Base-by-base conservation (phyloP, 1,140 invertebrate species). In the Rhyzopertha dominica region DNA sequence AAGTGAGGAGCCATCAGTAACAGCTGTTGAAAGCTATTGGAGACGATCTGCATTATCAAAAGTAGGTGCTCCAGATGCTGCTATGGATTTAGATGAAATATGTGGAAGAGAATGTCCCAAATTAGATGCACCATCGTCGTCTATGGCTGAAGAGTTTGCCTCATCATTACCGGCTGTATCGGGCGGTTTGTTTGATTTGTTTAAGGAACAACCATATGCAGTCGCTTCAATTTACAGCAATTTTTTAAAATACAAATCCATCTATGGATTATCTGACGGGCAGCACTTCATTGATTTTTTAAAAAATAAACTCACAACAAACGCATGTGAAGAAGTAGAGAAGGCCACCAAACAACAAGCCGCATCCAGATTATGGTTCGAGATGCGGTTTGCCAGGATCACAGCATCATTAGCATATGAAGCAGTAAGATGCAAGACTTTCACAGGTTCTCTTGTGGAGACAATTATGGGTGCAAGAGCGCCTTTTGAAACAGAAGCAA, bases 341-440 rank as follows among this genome's bases (percentile, higher is more conserved):
- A 39, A 44, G 30, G 10, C 32, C 28, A 64, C 64, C 8, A 39
- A 14, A 43, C 18, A 43, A 8, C 47, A 49, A 44, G 10, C 3
- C 18, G 18, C 23, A 12, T 8, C 56, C 39, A 4, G n/a, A 19
- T 7, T 60, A 1, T 71, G 63, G 67, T 45, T 58, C 58, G 52
- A 60, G 47, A 42, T 70, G 16, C 20, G 62, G 14, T 64, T 63
- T 49, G 66, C 59, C 4, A 29, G 67, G 45, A 50, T 71, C 9
- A 70, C 67, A 18, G 66, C 67, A 16, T 70, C 67, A 8, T 63
- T 59, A 40, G 2, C 59, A 4, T 53, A 68, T 54, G 60, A 68
- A 59, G 60, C 51, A 16, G 49, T 50, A 16, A 38, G 60, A 9
- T 69, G 66, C 43, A 48, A 55, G 46, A 67, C 58, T 22, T 23